Evolutionary conservation across 2,113 vertebrate species (phyloP).

Genomic region (Cinclus cinclus): DNA sequence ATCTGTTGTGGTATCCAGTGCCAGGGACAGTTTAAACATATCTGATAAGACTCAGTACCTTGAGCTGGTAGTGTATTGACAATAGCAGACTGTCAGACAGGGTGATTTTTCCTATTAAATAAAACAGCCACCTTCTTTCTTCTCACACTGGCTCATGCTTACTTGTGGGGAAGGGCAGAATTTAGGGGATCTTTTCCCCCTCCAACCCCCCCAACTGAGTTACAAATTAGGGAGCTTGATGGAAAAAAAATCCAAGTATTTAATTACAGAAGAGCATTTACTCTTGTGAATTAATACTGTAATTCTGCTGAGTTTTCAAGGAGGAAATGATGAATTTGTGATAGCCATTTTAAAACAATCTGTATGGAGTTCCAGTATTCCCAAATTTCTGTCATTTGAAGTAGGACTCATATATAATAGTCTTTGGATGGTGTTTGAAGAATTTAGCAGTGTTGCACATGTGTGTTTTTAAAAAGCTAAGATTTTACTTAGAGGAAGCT

Average conservation of each 20-base stretch:
- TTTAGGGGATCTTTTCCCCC: not conserved
- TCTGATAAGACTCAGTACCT: not conserved
- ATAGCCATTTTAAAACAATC: not conserved
- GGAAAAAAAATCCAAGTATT: not conserved
- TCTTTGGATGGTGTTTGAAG: not conserved
- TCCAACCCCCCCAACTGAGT: not conserved
- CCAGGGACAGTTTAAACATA: not conserved
- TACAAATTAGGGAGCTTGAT: not conserved
- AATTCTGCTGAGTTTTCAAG: not conserved
- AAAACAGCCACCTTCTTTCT: not conserved
- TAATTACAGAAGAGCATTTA: not conserved
- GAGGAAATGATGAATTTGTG: not conserved
- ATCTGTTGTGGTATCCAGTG: not conserved
- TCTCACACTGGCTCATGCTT: not conserved
- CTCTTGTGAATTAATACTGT: not conserved
- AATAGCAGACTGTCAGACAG: not conserved
- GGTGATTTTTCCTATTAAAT: not conserved
- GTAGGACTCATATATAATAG: not conserved
- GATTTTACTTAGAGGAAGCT: not conserved
- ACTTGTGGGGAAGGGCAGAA: not conserved
- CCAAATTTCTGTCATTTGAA: not conserved
- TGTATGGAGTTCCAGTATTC: not conserved
- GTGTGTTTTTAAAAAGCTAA: not conserved
- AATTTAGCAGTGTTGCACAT: not conserved
- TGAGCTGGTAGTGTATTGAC: not conserved